Conservation (phyloP, 2,888 invertebrate genomes). For the Lasioglossum oenotherae region DNA sequence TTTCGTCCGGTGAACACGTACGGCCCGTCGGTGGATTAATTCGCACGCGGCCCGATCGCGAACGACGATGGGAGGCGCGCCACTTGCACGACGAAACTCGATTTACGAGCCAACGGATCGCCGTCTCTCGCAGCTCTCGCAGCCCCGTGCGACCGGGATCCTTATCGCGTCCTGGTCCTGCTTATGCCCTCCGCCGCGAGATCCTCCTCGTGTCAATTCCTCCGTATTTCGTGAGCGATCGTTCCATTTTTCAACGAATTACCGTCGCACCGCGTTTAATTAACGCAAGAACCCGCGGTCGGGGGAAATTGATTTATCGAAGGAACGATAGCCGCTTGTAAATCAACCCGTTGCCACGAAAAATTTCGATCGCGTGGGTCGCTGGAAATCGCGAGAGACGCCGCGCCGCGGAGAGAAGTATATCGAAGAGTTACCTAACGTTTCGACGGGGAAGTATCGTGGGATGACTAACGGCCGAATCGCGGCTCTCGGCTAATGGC, state of each 20-base stretch:
- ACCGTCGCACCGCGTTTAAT: slow-evolving; percentile 13
- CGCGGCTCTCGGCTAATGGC: slow-evolving; percentile 65
- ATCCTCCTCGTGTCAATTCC: not conserved
- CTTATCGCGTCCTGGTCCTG: slow-evolving; percentile 48
- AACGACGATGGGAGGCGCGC: slow-evolving; percentile 68
- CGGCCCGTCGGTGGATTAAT: slow-evolving; percentile 79
- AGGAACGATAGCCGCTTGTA: slow-evolving; percentile 18
- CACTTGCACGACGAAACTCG: slow-evolving; percentile 66
- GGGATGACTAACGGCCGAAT: slow-evolving; percentile 67
- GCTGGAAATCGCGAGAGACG: slow-evolving; percentile 31
- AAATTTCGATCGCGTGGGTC: slow-evolving; percentile 32
- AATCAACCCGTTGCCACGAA: slow-evolving; percentile 22
- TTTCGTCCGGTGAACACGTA: slow-evolving; percentile 55
- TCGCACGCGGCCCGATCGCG: slow-evolving; percentile 76
- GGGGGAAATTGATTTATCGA: slow-evolving; percentile 17
- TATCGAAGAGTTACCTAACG: slow-evolving; percentile 30
- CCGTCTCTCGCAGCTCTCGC: slow-evolving; percentile 36
- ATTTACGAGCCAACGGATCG: slow-evolving; percentile 60
- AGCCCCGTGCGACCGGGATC: slow-evolving; percentile 20
- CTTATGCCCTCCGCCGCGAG: not conserved
- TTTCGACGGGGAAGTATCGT: slow-evolving; percentile 41
- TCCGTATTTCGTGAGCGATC: not conserved
- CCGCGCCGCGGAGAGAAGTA: not conserved
- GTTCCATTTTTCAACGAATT: not conserved
- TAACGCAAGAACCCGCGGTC: not conserved